phyloP scores from a whole-genome alignment of 2,113 vertebrate species.

The Rana temporaria region DNA sequence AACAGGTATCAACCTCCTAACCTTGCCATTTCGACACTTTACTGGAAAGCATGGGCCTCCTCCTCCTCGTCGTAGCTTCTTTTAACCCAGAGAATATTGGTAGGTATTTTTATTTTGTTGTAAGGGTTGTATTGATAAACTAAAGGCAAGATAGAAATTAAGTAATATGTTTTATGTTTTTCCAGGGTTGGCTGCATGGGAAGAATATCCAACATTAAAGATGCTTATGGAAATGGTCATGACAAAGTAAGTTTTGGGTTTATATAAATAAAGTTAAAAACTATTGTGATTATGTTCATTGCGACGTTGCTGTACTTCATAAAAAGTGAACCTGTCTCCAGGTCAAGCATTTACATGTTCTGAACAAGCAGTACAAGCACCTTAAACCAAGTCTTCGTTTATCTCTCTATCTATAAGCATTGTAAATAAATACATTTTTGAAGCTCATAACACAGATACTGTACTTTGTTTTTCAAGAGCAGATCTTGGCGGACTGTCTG shows the following conservation, averaged over 20 bases:
- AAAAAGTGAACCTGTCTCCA: no score
- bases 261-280: neutral
- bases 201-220: constrained; percentile 94
- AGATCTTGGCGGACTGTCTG: no score
- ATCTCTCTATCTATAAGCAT: no score
- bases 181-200: constrained; percentile 93
- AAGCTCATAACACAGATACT: no score
- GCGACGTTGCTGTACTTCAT: neutral
- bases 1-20: constrained; percentile 93
- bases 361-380: no score
- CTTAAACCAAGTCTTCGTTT: no score
- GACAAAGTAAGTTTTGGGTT: constrained; percentile 84
- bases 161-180: neutral
- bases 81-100: constrained; percentile 98
- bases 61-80: constrained; percentile 91
- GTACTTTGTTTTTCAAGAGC: no score
- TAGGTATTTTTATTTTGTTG: constrained; percentile 62
- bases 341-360: no score
- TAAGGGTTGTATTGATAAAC: no score
- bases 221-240: constrained; percentile 99
- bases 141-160: no score
- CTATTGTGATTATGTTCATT: neutral
- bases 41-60: constrained; percentile 98
- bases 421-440: no score
- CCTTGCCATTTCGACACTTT: constrained; percentile 93